Conservation (phyloP, 2,113 vertebrate species). For the Tringa solitaria region DNA sequence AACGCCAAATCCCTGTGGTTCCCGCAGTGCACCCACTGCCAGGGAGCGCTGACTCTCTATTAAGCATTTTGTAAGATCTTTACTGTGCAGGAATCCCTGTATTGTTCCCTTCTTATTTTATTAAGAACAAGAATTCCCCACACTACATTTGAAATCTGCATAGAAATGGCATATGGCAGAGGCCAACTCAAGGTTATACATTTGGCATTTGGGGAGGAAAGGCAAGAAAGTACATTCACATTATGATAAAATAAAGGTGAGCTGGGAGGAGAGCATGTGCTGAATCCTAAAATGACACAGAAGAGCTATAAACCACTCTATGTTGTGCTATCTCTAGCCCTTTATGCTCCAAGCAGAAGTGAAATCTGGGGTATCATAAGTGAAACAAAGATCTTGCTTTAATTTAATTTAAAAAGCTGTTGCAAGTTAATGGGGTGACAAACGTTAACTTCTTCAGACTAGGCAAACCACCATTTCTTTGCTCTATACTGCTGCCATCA, state of each 20-base stretch:
- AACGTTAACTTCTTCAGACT: background rate
- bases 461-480: background rate
- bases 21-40: background rate
- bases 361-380: background rate
- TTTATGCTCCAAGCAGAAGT: background rate
- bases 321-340: background rate
- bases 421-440: background rate
- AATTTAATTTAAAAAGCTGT: conserved; percentile 12
- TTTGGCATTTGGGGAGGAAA: conserved; percentile 23
- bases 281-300: background rate
- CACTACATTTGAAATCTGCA: background rate
- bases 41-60: rapidly evolving
- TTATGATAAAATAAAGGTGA: conserved; percentile 45
- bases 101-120: background rate
- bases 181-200: conserved; percentile 29
- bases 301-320: conserved; percentile 15
- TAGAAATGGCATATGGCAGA: background rate
- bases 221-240: background rate
- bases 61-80: background rate
- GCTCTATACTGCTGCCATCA: background rate
- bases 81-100: background rate
- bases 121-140: background rate
- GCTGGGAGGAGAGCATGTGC: background rate
- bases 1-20: background rate
- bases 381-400: background rate